Conservation (phyloP, 2,797 vertebrate genomes). For the Apogon hyalosoma region DNA sequence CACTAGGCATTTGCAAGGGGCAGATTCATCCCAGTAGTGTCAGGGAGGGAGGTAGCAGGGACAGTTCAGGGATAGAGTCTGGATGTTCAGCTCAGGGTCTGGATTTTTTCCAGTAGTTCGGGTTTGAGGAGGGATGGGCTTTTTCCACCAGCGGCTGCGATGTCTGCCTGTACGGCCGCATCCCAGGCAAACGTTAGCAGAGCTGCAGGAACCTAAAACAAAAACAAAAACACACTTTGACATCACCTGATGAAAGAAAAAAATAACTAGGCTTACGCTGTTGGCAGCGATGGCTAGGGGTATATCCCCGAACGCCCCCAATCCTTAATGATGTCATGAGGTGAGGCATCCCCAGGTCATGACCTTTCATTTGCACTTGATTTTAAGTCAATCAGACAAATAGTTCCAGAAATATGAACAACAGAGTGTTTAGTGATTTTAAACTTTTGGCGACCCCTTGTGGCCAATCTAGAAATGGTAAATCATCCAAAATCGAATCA, state of each 20-base stretch:
- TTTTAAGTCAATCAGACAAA: too few relatives aligned
- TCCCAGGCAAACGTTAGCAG: constrained; percentile 92
- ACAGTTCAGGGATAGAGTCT: constrained; percentile 15
- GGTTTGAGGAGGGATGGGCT: constrained; percentile 81
- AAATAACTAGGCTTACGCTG: too few relatives aligned
- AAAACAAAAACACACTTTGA: neutral
- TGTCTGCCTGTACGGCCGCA: constrained; percentile 87
- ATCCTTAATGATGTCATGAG: too few relatives aligned
- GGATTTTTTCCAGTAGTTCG: constrained; percentile 82
- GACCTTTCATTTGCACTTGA: too few relatives aligned
- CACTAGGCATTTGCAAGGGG: constrained; percentile 29
- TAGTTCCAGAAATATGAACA: too few relatives aligned
- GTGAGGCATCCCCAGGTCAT: too few relatives aligned
- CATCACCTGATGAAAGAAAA: neutral
- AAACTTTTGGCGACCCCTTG: too few relatives aligned
- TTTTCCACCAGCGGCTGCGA: constrained; percentile 83
- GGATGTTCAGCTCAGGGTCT: constrained; percentile 85
- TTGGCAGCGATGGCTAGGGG: too few relatives aligned
- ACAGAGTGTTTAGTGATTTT: too few relatives aligned
- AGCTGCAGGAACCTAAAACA: constrained; percentile 89
- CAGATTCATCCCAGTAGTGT: constrained; percentile 26
- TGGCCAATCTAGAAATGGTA: too few relatives aligned
- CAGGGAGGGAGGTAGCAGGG: constrained; percentile 20
- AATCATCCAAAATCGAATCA: too few relatives aligned
- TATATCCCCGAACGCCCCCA: too few relatives aligned